phyloP scores from a whole-genome alignment of 1,140 invertebrate genomes.

The Sycobia sp. region DNA sequence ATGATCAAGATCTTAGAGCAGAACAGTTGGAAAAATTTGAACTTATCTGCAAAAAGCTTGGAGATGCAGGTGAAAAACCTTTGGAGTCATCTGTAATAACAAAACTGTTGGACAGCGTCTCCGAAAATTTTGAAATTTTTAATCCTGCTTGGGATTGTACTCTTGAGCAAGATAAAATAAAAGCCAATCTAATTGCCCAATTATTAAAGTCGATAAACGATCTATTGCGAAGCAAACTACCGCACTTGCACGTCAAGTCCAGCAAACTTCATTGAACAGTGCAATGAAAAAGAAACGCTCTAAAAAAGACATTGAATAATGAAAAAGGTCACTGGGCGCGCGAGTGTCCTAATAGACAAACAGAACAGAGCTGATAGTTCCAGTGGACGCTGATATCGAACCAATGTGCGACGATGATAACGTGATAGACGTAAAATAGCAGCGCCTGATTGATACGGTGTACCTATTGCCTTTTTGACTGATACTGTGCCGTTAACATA shows the following conservation, averaged over 20 bases:
- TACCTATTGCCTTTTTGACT: neutral
- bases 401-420: too few relatives aligned
- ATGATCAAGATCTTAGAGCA: too few relatives aligned
- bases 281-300: neutral
- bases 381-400: too few relatives aligned
- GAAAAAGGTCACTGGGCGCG: too few relatives aligned
- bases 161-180: neutral
- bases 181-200: constrained; percentile 14
- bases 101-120: too few relatives aligned
- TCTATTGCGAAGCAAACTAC: neutral
- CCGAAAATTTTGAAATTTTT: too few relatives aligned
- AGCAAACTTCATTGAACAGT: neutral
- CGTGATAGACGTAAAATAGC: neutral
- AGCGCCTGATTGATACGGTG: neutral
- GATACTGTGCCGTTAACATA: neutral
- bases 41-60: too few relatives aligned
- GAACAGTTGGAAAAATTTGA: too few relatives aligned
- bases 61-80: too few relatives aligned
- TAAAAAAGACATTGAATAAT: neutral
- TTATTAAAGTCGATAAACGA: constrained; percentile 6
- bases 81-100: too few relatives aligned
- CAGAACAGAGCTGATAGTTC: too few relatives aligned
- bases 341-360: too few relatives aligned
- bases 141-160: constrained; percentile 28
- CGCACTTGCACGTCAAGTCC: neutral